These are phyloP conservation scores for Drosophila meridiana DNA, from an alignment of 2,888 invertebrate genomes.

Conservation along the genomic window DNA sequence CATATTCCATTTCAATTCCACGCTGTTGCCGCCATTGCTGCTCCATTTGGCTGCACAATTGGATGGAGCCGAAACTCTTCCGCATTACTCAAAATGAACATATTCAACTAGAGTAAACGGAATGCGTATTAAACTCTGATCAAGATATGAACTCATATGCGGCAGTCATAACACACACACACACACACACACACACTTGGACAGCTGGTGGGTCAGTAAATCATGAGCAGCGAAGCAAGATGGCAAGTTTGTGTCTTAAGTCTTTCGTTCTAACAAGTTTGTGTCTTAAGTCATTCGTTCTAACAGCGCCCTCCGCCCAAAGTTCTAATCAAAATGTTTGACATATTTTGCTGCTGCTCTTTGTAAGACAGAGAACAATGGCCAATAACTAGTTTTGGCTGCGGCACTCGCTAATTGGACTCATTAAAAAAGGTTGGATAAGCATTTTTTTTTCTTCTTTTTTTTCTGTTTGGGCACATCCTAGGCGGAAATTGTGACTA, in stretches of 20 bases:
- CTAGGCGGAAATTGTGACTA: conserved; percentile 80
- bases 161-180: conserved; percentile 43
- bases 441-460: conserved; percentile 31
- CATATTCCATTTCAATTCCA: conserved; percentile 18
- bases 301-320: conserved; percentile 21
- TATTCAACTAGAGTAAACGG: conserved; percentile 34
- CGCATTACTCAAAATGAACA: conserved; percentile 60
- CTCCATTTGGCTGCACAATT: conserved; percentile 66
- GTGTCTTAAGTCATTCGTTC: conserved; percentile 63
- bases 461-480: conserved; percentile 62
- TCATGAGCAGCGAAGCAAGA: conserved; percentile 68
- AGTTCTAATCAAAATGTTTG: conserved; percentile 57
- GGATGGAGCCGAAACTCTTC: conserved; percentile 41
- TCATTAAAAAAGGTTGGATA: conserved; percentile 74
- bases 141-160: conserved; percentile 51
- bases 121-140: conserved; percentile 15
- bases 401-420: conserved; percentile 69
- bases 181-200: not conserved
- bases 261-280: conserved; percentile 57
- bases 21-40: conserved; percentile 5
- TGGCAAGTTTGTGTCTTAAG: conserved; percentile 61
- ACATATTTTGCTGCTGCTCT: conserved; percentile 57
- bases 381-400: conserved; percentile 72
- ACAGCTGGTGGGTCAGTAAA: conserved; percentile 47
- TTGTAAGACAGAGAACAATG: conserved; percentile 65